Percentiles rank a stretch among this genome's conserved stretches.
These are phyloP conservation scores for Holothuria leucospilota DNA, from an alignment of 53 echinoderm and acorn worm genomes.

Conservation along the genomic window DNA sequence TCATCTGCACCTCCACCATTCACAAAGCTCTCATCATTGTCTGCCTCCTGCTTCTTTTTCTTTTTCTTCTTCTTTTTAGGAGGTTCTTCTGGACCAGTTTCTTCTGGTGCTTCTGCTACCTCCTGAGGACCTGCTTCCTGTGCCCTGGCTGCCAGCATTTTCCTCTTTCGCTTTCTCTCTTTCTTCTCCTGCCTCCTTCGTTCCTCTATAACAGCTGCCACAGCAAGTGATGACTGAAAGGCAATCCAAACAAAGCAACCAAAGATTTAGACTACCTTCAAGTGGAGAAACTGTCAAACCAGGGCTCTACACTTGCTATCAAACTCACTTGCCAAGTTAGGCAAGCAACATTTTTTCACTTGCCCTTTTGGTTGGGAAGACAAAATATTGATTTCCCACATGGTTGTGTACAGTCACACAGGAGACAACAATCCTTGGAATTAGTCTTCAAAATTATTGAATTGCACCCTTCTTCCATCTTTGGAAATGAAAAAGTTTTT, in stretches of 20 bases:
- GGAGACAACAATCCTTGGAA: no score
- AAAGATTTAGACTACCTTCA: not conserved
- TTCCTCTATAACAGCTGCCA: constrained; percentile 62
- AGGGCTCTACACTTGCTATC: no score
- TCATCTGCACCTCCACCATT: constrained; percentile 15
- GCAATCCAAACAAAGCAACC: not conserved
- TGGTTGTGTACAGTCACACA: no score
- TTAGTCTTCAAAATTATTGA: no score
- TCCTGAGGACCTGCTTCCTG: constrained; percentile 30
- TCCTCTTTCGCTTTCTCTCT: constrained; percentile 52
- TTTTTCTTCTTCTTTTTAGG: constrained; percentile 76
- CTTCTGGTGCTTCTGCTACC: constrained; percentile 47
- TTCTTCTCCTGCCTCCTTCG: constrained; percentile 79
- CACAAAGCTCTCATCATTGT: not conserved
- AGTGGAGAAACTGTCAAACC: not conserved
- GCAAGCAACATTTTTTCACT: no score
- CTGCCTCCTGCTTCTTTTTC: constrained; percentile 64
- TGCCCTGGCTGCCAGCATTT: constrained; percentile 6
- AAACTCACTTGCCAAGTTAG: no score
- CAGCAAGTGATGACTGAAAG: constrained; percentile 54
- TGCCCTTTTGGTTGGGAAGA: no score
- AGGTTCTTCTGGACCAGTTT: constrained; percentile 54
- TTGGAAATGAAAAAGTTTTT: no score
- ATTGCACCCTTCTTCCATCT: no score
- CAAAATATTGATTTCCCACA: no score